Evolutionary conservation across 2,113 vertebrate genomes (phyloP).

Genomic region (Muntiacus muntjak): DNA sequence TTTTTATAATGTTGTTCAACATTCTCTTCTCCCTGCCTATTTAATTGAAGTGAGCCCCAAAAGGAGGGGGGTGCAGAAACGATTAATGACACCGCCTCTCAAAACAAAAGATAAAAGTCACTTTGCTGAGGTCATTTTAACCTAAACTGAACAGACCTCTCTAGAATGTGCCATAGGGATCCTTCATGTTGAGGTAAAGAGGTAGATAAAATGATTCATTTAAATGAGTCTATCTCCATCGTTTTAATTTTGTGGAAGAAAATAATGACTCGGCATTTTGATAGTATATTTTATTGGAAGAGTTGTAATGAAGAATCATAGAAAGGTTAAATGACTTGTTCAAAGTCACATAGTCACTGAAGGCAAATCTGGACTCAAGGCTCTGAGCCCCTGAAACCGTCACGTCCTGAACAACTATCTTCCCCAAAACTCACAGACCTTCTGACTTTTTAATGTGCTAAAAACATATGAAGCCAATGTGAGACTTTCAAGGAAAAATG

Average conservation of each 20-base stretch:
- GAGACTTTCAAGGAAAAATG: neutral
- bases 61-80: neutral
- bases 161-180: neutral
- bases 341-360: neutral
- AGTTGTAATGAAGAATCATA: neutral
- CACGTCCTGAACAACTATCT: neutral
- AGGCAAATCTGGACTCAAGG: rapidly evolving
- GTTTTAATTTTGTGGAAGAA: neutral
- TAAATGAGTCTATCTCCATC: neutral
- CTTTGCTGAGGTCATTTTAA: conserved; percentile 59
- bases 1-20: conserved; percentile 69
- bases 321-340: neutral
- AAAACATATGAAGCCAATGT: neutral
- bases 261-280: neutral
- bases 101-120: conserved; percentile 57
- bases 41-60: conserved; percentile 63
- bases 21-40: conserved; percentile 58
- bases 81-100: conserved; percentile 61
- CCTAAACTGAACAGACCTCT: conserved; percentile 44
- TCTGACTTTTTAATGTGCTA: neutral
- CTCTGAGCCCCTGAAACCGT: neutral
- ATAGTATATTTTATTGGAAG: neutral
- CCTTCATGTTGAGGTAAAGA: neutral
- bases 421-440: neutral
- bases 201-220: neutral